Percentiles rank a stretch among this genome's conserved stretches.
These are phyloP conservation scores for Reinhardtius hippoglossoides DNA, from an alignment of 2,113 vertebrate species.

Conservation along the genomic window DNA sequence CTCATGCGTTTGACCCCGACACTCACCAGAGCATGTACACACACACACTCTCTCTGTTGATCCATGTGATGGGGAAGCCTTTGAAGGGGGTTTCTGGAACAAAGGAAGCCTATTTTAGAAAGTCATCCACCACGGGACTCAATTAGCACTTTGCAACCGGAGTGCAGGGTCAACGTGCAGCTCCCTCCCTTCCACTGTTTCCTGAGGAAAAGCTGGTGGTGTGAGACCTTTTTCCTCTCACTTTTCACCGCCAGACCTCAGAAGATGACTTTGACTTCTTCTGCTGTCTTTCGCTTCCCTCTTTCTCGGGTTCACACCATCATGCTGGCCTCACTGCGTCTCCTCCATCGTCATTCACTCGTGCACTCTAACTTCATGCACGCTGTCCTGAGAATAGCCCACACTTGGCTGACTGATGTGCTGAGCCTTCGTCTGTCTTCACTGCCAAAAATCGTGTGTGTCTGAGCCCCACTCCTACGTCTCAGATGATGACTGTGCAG, in stretches of 20 bases:
- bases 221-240: slow-evolving; percentile 16
- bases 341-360: slow-evolving; percentile 24
- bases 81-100: slow-evolving; percentile 47
- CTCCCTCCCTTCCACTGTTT: slow-evolving; percentile 59
- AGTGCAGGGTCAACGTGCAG: slow-evolving; percentile 27
- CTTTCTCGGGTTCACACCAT: slow-evolving; percentile 43
- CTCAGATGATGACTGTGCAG: slow-evolving; percentile 31
- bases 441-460: slow-evolving; percentile 49
- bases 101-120: slow-evolving; percentile 63
- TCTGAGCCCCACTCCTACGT: slow-evolving; percentile 1
- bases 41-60: slow-evolving; percentile 26
- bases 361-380: slow-evolving; percentile 19
- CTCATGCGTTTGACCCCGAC: slow-evolving; percentile 54
- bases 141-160: slow-evolving; percentile 67
- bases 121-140: slow-evolving; percentile 57
- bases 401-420: slow-evolving; percentile 46
- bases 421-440: slow-evolving; percentile 36
- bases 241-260: slow-evolving; percentile 8
- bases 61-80: slow-evolving; percentile 47
- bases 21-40: slow-evolving; percentile 13
- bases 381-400: slow-evolving; percentile 9
- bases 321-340: slow-evolving; percentile 11
- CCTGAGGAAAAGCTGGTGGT: slow-evolving; percentile 68
- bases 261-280: background rate
- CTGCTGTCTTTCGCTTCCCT: background rate